phyloP scores from a whole-genome alignment of 2,113 vertebrate genomes.

The Hipposideros armiger region DNA sequence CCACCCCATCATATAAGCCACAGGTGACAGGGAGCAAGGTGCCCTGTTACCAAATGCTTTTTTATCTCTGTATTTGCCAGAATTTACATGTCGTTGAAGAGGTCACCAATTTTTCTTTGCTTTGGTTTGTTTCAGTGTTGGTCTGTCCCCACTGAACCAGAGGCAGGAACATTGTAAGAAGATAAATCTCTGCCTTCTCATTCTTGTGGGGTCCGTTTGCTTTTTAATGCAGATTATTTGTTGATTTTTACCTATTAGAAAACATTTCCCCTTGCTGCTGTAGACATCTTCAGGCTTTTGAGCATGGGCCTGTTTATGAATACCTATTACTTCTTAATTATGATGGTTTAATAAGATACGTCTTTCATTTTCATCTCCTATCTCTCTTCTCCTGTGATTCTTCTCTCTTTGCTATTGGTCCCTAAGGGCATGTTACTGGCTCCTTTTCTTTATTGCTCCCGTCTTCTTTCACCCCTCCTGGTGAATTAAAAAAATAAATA shows the following conservation, averaged over 20 bases:
- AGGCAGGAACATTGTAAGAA: neutral
- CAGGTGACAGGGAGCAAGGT: slow-evolving; percentile 41
- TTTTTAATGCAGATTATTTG: slow-evolving; percentile 54
- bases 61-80: slow-evolving; percentile 28
- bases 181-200: neutral
- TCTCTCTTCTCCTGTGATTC: slow-evolving; percentile 71
- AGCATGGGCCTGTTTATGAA: slow-evolving; percentile 76
- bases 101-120: neutral
- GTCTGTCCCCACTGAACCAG: neutral
- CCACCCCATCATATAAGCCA: slow-evolving; percentile 42
- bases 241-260: slow-evolving; percentile 68
- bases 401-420: slow-evolving; percentile 74
- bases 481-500: slow-evolving; percentile 82
- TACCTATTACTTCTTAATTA: slow-evolving; percentile 82
- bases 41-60: neutral
- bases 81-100: neutral
- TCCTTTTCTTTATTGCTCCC: slow-evolving; percentile 75
- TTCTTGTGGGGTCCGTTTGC: neutral
- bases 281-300: slow-evolving; percentile 64
- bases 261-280: slow-evolving; percentile 63
- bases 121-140: neutral
- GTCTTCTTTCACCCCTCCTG: slow-evolving; percentile 74
- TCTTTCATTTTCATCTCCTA: slow-evolving; percentile 78
- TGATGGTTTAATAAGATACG: slow-evolving; percentile 80
- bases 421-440: slow-evolving; percentile 78